Evolutionary conservation across 2,888 invertebrate species (phyloP), one percentile per base, ranked within the genome.

Genomic region (Nowickia ferox): DNA sequence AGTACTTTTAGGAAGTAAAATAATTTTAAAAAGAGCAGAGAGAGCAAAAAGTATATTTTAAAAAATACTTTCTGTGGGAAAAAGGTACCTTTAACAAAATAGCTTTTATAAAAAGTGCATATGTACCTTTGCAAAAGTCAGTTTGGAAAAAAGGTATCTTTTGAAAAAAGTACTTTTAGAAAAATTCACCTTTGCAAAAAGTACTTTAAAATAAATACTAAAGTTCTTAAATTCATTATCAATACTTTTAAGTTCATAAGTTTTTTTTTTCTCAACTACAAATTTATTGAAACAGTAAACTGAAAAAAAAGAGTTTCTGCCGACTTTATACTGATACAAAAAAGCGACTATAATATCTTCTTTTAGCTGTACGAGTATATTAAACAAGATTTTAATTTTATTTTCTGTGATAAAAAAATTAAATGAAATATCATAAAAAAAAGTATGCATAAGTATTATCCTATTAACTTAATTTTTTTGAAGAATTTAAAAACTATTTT

Each of bases 321-420:
- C 17, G 15, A 77, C 11, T 53, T 19, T 53, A 68, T 66, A 68
- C 17, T 6, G 30, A 30, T 6, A 30, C 30, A 30, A 68, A 77
- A 55, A 15, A 65, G 30, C 48, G 30, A 74, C 10, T 38, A 48
- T 5, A 13, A 55, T 55, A 19, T 57, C 30, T 30, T 30, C 30
- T 30, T 30, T 30, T 30, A 30, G 30, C 30, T 48, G 15, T 42
- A 77, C 44, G 30, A 44, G 81, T 66, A 65, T 48, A 78, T 44
- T 66, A 51, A 87, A 87, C 59, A 84, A 85, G 87, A 87, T 89
- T 90, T 72, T 89, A 89, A 89, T 91, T 90, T 90, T 89, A 89
- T 90, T 90, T 90, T 90, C 90, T 90, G 90, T 90, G 90, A 90
- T 90, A 90, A 91, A 90, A 63, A 74, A 84, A 81, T 59, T 48